Conservation (phyloP, 2,113 vertebrate genomes). For the Zeus faber region DNA sequence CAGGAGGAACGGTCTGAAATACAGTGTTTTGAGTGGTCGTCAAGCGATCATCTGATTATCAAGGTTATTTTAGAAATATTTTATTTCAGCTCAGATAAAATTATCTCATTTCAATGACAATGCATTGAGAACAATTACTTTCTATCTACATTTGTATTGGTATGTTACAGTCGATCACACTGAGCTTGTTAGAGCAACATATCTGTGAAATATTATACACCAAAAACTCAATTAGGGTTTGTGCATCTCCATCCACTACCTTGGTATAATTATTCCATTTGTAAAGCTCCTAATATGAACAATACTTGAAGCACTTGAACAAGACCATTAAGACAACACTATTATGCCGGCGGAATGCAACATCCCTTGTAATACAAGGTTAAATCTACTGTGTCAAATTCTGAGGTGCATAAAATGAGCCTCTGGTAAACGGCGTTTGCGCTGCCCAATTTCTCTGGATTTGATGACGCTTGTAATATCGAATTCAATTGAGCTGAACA, state of each 20-base stretch:
- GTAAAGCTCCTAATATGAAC: slow-evolving; percentile 17
- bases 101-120: no score
- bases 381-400: slow-evolving; percentile 66
- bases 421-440: slow-evolving; percentile 24
- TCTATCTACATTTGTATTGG: no score
- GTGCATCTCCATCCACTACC: no score
- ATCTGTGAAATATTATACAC: neutral
- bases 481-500: slow-evolving; percentile 63
- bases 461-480: slow-evolving; percentile 50
- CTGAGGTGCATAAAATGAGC: slow-evolving; percentile 29
- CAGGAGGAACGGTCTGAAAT: no score
- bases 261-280: slow-evolving; percentile 18
- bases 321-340: slow-evolving; percentile 47
- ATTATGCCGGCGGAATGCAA: slow-evolving; percentile 45
- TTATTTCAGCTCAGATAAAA: no score
- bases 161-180: no score
- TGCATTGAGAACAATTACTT: no score
- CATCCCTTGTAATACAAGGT: slow-evolving; percentile 47
- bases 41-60: no score
- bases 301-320: slow-evolving; percentile 27
- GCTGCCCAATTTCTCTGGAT: slow-evolving; percentile 28
- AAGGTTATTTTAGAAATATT: no score
- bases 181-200: no score
- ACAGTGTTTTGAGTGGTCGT: no score
- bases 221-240: slow-evolving; percentile 2